Percentiles rank a stretch among this genome's conserved stretches.
Evolutionary conservation across 1,140 invertebrate genomes (phyloP).

Genomic region (Eumeta japonica): DNA sequence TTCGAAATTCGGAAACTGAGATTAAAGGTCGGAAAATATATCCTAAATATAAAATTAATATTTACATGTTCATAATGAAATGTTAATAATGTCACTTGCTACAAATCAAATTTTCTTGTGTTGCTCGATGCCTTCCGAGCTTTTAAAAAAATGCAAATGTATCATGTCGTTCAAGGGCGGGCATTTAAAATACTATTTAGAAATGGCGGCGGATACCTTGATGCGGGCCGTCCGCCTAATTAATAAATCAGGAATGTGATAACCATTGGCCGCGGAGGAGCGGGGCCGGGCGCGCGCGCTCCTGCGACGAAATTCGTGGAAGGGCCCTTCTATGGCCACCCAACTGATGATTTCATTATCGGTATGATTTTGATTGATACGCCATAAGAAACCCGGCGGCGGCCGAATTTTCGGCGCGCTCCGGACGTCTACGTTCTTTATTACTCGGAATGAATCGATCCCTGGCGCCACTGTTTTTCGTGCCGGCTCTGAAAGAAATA

Average conservation of each 20-base stretch:
- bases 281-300: slow-evolving; percentile 12
- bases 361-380: slow-evolving; percentile 58
- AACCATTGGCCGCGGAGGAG: slow-evolving; percentile 33
- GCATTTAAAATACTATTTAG: too few relatives aligned
- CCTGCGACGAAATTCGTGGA: slow-evolving; percentile 33
- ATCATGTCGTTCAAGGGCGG: too few relatives aligned
- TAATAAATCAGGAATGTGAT: slow-evolving; percentile 56
- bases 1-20: too few relatives aligned
- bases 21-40: too few relatives aligned
- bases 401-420: slow-evolving; percentile 47
- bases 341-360: slow-evolving; percentile 59
- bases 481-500: too few relatives aligned
- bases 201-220: too few relatives aligned
- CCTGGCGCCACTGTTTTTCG: slow-evolving; percentile 52
- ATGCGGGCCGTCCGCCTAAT: slow-evolving; percentile 30
- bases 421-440: slow-evolving; percentile 47
- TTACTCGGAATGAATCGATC: slow-evolving; percentile 54
- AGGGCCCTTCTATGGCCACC: slow-evolving; percentile 51
- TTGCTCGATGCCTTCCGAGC: too few relatives aligned
- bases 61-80: too few relatives aligned
- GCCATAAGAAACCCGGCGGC: slow-evolving; percentile 44
- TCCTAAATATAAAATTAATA: too few relatives aligned
- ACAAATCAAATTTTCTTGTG: too few relatives aligned
- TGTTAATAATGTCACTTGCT: too few relatives aligned
- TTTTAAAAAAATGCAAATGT: too few relatives aligned